Base-by-base conservation (phyloP, 2,797 vertebrate species). In the Chloroceryle inda region DNA sequence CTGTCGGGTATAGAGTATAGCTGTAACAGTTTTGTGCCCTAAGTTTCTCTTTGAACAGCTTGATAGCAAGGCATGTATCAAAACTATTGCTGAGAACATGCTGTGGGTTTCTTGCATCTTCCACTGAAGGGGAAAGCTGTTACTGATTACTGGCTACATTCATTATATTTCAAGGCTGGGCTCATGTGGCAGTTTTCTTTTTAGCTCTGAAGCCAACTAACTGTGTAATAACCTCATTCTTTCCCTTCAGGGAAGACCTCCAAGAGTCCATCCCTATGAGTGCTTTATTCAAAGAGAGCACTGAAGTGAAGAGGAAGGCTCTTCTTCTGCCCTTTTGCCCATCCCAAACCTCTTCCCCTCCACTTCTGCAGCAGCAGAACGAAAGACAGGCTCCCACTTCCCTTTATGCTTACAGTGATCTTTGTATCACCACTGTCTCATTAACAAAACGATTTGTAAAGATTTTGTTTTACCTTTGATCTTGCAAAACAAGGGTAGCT, bases 381-480 rank as follows among this genome's bases (percentile, higher is more conserved):
- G 3, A 88, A 93, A 85, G 27, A 62, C 76, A 94, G 64, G 4
- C 47, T 78, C n/a, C 45, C 38, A 62, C 69, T 96, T 15, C 21
- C 33, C 45, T 97, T 95, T 95, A 67, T 96, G 95, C 93, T 97
- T 97, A 94, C 76, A 96, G 82, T 63, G 67, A 89, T 97, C 84
- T 97, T 97, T 96, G 96, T 97, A 94, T 95, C 94, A 96, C 88
- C 84, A 72, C 92, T 97, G 96, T 97, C 96, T 97, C 95, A 98
- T 97, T 98, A 97, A 97, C 95, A 97, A 98, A 97, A 97, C 96
- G 90, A 98, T 98, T 98, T 98, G 96, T 97, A 96, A 98, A 97
- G 94, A 85, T 96, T 97, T 97, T 97, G 94, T 96, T 98, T 98
- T 98, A 98, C 97, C 96, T 98, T 97, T 98, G 97, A 98, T 98